phyloP scores from a whole-genome alignment of 2,888 invertebrate genomes.

The Caenorhabditis sulstoni region DNA sequence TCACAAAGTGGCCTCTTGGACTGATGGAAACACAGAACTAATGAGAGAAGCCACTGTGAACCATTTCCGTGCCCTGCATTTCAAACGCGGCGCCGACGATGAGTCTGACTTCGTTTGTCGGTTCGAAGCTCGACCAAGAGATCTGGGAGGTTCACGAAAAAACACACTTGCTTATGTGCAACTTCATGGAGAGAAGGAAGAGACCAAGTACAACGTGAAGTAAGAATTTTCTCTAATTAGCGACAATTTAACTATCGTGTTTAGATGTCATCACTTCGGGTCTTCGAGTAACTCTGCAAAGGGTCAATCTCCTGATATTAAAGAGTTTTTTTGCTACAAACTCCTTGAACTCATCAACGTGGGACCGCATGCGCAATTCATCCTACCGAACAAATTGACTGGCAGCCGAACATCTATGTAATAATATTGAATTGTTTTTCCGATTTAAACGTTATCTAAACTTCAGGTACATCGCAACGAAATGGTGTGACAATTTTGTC shows the following conservation, averaged over 20 bases:
- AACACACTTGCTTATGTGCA: constrained; percentile 28
- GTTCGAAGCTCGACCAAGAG: constrained; percentile 17
- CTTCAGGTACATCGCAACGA: constrained; percentile 36
- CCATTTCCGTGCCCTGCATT: constrained; percentile 28
- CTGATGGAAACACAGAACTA: constrained; percentile 19
- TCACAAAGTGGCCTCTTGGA: constrained; percentile 23
- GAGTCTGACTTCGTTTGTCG: constrained; percentile 34
- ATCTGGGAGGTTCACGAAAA: constrained; percentile 27
- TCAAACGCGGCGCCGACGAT: constrained; percentile 25
- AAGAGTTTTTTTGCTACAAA: constrained; percentile 27
- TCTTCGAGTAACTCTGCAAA: not conserved
- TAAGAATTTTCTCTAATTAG: constrained; percentile 18
- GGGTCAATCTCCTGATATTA: constrained; percentile 33
- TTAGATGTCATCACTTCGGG: constrained; percentile 40
- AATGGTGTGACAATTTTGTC: constrained; percentile 34
- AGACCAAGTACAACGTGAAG: constrained; percentile 37
- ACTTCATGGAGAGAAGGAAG: constrained; percentile 27
- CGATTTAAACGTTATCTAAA: constrained; percentile 24
- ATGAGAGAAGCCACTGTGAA: constrained; percentile 21
- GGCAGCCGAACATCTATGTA: constrained; percentile 3
- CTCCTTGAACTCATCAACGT: constrained; percentile 24
- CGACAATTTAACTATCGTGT: constrained; percentile 12
- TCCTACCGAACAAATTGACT: constrained; percentile 14
- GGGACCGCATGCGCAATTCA: constrained; percentile 6
- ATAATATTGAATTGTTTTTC: constrained; percentile 8